Percentiles rank a stretch among this genome's conserved stretches.
Conservation (phyloP, 2,113 vertebrate genomes). For the Cryptomyrus ogoouensis region DNA sequence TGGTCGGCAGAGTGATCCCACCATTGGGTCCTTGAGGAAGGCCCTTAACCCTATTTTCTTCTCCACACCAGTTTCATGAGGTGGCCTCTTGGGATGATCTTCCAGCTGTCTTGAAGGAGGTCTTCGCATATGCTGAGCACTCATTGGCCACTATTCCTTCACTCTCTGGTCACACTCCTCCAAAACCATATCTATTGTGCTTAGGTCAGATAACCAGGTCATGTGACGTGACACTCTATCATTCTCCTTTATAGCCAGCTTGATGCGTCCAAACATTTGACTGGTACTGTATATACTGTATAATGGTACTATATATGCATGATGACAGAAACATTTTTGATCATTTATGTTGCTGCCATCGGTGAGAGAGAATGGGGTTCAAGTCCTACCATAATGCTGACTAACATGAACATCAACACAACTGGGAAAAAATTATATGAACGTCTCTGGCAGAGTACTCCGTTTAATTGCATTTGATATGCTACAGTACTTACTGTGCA, state of each 20-base stretch:
- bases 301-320: neutral
- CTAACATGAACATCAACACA: neutral
- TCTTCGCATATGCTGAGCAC: neutral
- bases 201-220: neutral
- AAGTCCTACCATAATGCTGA: neutral
- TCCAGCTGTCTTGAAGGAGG: too few relatives aligned
- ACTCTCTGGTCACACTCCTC: neutral
- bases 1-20: too few relatives aligned
- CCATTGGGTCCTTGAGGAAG: too few relatives aligned
- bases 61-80: too few relatives aligned
- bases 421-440: neutral
- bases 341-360: neutral
- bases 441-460: neutral
- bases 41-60: too few relatives aligned
- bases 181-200: too few relatives aligned
- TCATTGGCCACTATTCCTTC: neutral
- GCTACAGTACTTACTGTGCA: neutral
- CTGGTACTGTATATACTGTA: neutral
- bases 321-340: neutral
- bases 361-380: neutral
- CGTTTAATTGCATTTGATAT: neutral
- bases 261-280: neutral
- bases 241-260: neutral
- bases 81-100: too few relatives aligned
- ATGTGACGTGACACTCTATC: neutral